phyloP scores from a whole-genome alignment of 2,888 invertebrate species.

The Gryllus longicercus region DNA sequence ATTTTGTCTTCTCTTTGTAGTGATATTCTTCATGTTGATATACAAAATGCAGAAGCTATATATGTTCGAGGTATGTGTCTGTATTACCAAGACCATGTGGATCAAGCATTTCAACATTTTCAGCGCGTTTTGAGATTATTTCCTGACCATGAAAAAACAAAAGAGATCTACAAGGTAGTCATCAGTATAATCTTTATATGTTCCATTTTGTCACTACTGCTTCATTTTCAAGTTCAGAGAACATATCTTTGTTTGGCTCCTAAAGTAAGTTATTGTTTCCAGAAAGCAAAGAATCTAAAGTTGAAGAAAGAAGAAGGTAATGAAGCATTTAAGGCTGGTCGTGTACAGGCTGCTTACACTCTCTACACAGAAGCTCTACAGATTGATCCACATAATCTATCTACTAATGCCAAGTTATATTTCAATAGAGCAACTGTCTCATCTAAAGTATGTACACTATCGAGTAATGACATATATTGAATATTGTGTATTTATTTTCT shows the following conservation, averaged over 20 bases:
- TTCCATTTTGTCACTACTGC: neutral
- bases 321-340: constrained; percentile 76
- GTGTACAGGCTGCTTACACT: constrained; percentile 73
- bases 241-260: neutral
- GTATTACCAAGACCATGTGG: constrained; percentile 86
- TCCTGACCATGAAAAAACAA: constrained; percentile 86
- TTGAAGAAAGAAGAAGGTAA: constrained; percentile 92
- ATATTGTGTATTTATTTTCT: too few species aligned
- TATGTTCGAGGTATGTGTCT: constrained; percentile 87
- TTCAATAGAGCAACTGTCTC: constrained; percentile 88
- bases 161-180: constrained; percentile 73
- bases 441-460: constrained; percentile 53
- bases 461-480: too few species aligned
- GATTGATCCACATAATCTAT: constrained; percentile 79
- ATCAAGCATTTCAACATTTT: constrained; percentile 89
- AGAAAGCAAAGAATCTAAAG: constrained; percentile 79
- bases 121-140: constrained; percentile 86
- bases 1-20: constrained; percentile 49
- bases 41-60: constrained; percentile 84
- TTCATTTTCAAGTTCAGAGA: neutral
- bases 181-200: neutral
- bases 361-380: constrained; percentile 82
- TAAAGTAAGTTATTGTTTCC: constrained; percentile 38
- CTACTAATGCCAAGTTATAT: constrained; percentile 85
- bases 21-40: constrained; percentile 75